Evolutionary conservation across 1,140 invertebrate species (phyloP), one percentile per base, ranked within the genome.

Genomic region (fruit fly (Drosophila melanogaster)): DNA sequence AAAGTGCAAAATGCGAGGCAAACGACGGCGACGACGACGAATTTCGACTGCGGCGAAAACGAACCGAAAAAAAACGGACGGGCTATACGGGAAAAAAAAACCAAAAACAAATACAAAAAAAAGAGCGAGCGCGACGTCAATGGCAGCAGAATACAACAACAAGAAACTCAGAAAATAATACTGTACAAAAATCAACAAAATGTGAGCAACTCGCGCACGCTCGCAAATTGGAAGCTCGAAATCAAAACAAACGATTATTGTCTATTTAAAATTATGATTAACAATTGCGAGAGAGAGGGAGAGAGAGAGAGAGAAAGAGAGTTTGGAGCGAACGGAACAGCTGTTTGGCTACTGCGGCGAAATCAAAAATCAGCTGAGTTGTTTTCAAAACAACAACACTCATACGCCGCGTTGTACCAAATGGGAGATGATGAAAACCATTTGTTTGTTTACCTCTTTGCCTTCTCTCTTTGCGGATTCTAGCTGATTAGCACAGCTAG

Each of bases 211-310:
- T 83, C 61, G 83, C 79, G 83, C 79, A 77, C 85, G 74, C 79
- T 89, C 80, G 66, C 74, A 81, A 86, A 81, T 81, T 89, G 84
- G 84, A 87, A 87, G 80, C 84, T 77, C 78, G 80, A 86, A 89
- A 81, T 79, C 86, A 78, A 91, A 91, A 91, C 75, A 89, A 89
- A 87, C 72, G 72, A 90, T 90, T 81, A 90, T 83, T 90, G 83
- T 80, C 83, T 80, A 90, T 84, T 90, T 90, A 90, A 90, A 90
- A 90, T 78, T 87, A 90, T 90, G 84, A 90, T 87, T 87, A 90
- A 90, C 74, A 76, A 67, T 61, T 35, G 58, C 44, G 57, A 50
- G 40, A 41, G 35, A 40, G 38, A 40, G 38, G 5, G n/a, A 15
- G 38, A 40, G 38, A 40, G 14, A 15, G 15, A 3, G 17, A 41